phyloP scores from a whole-genome alignment of 1,140 invertebrate species.

The Dendroctonus valens region DNA sequence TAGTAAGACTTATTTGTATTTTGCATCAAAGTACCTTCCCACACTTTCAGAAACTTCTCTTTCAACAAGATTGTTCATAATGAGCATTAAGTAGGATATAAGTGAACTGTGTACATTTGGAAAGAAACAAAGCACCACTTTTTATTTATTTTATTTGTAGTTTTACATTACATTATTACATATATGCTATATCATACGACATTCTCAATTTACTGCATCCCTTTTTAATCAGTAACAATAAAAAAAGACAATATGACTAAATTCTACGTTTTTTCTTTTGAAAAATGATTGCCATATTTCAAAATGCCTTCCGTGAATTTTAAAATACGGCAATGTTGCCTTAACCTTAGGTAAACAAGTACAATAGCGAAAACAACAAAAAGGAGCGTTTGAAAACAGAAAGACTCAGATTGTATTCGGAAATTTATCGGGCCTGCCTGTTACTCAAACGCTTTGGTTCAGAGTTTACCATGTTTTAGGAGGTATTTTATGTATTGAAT shows the following conservation, averaged over 20 bases:
- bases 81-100: no score
- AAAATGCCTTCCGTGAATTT: constrained; percentile 6
- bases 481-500: constrained; percentile 23
- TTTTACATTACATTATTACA: constrained; percentile 36
- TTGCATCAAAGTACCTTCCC: no score
- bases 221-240: constrained; percentile 34
- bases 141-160: constrained; percentile 33
- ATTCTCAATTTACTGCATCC: constrained; percentile 29
- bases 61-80: no score
- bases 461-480: constrained; percentile 17
- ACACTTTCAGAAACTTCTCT: no score
- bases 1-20: no score
- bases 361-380: constrained; percentile 27
- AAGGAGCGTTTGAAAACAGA: constrained; percentile 6
- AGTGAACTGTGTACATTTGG: neutral
- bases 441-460: constrained; percentile 7
- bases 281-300: constrained; percentile 27
- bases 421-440: neutral
- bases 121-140: constrained; percentile 13
- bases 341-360: constrained; percentile 23
- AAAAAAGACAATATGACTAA: constrained; percentile 36
- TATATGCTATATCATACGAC: constrained; percentile 37
- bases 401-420: neutral
- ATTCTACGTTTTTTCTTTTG: constrained; percentile 26
- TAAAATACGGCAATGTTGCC: constrained; percentile 9